Conservation (phyloP, 1,140 invertebrate species). For the Fragariocoptes setiger region DNA sequence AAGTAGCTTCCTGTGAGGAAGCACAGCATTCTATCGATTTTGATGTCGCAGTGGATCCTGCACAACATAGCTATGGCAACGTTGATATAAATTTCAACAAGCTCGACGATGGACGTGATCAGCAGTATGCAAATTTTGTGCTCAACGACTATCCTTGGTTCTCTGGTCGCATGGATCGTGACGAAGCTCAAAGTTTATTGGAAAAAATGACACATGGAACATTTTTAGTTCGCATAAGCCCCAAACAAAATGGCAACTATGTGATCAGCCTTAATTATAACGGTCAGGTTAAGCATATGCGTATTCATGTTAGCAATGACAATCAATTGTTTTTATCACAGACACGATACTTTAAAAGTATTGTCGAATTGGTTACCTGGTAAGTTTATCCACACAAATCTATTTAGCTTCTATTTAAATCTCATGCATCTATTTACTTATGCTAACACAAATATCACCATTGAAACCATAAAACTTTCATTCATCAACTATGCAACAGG, state of each 20-base stretch:
- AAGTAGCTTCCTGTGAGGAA: too few species aligned
- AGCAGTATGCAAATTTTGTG: slow-evolving; percentile 13
- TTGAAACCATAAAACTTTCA: too few species aligned
- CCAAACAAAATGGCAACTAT: slow-evolving; percentile 23
- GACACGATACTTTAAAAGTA: slow-evolving; percentile 55
- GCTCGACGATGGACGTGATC: background rate
- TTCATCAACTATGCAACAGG: too few species aligned
- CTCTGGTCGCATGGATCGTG: slow-evolving; percentile 20
- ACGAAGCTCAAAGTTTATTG: slow-evolving; percentile 37
- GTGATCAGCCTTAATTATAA: slow-evolving; percentile 48
- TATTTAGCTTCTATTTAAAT: too few species aligned
- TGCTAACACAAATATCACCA: too few species aligned
- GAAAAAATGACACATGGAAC: slow-evolving; percentile 49
- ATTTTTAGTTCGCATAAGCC: slow-evolving; percentile 50
- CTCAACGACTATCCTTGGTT: slow-evolving; percentile 17
- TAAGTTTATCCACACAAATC: too few species aligned
- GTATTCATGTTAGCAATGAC: slow-evolving; percentile 26
- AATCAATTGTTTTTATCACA: slow-evolving; percentile 47
- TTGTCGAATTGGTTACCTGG: slow-evolving; percentile 55
- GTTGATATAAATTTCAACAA: too few species aligned
- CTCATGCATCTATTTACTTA: too few species aligned
- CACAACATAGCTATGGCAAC: too few species aligned
- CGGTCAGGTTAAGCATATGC: slow-evolving; percentile 62
- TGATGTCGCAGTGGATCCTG: too few species aligned
- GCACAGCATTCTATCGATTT: too few species aligned